Base-by-base conservation (phyloP, 2,888 invertebrate species). In the Lamproptera curius region DNA sequence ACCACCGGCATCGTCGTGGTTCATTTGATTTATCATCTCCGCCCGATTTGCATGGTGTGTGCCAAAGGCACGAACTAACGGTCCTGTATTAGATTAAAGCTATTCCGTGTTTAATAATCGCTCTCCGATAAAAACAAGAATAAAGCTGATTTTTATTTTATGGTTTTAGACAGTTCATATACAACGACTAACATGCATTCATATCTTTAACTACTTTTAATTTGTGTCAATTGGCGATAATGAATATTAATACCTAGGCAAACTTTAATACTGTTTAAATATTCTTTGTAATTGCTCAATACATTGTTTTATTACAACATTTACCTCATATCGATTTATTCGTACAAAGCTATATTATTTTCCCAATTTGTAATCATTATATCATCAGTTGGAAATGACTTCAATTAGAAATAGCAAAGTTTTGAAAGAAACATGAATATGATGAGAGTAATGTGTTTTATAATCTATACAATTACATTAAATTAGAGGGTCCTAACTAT, bases 11-110 rank as follows among this genome's bases (percentile, higher is more conserved):
- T 16, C 14, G 14, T 33, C 53, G 44, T 52, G 53, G 45, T 51
- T 52, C 54, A 76, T 73, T 74, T 71, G 63, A 55, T 66, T 63
- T 65, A 74, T 76, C 74, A 76, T 74, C 62, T 58, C 61, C 56
- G 54, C 49, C 62, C 65, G 67, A 77, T 80, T 80, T 76, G 73
- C 77, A 75, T 77, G 65, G 42, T 38, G 38, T 38, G 14, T 16
- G 42, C 50, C 50, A 47, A 54, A 47, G 39, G 51, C 52, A 58
- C 59, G 68, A 61, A 59, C 59, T 75, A 77, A 76, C 76, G 74
- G 76, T 55, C 66, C 62, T 53, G 63, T 65, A 68, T 73, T 69
- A 63, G 59, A 64, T 65, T 72, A 65, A 61, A 55, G 58, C 52
- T 62, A 52, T 61, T 56, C 50, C 16, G 33, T 37, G 42, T 42